Evolutionary conservation across 2,113 vertebrate species (phyloP).

Genomic region (Accipiter virgatus): DNA sequence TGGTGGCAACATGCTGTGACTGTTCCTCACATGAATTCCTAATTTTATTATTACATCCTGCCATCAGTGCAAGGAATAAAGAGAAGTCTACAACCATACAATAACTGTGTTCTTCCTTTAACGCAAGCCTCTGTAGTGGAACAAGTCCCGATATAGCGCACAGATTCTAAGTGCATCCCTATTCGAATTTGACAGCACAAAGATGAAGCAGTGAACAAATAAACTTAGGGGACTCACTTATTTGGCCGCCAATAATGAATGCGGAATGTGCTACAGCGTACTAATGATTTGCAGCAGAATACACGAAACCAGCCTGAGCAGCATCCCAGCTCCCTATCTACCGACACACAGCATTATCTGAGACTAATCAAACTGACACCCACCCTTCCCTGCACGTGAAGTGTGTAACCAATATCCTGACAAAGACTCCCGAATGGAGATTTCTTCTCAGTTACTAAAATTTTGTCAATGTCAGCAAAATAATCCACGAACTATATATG

Average conservation of each 20-base stretch:
- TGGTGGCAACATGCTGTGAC: not conserved
- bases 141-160: not conserved
- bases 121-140: not conserved
- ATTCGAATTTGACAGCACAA: not conserved
- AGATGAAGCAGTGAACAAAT: not conserved
- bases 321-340: not conserved
- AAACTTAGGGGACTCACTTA: not conserved
- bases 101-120: not conserved
- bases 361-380: not conserved
- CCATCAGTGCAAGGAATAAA: not conserved
- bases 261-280: not conserved
- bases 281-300: not conserved
- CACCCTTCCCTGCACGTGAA: not conserved
- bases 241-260: not conserved
- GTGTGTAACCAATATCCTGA: not conserved
- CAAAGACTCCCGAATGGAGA: not conserved
- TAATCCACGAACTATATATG: not conserved
- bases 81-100: not conserved
- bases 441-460: not conserved
- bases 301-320: not conserved
- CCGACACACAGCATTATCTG: not conserved
- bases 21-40: not conserved
- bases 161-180: not conserved
- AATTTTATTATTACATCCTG: not conserved
- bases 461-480: not conserved